A percentile compares a stretch with the other conserved stretches of the same genome.
phyloP scores from a whole-genome alignment of 2,888 invertebrate species.

The Hydriomena furcata region DNA sequence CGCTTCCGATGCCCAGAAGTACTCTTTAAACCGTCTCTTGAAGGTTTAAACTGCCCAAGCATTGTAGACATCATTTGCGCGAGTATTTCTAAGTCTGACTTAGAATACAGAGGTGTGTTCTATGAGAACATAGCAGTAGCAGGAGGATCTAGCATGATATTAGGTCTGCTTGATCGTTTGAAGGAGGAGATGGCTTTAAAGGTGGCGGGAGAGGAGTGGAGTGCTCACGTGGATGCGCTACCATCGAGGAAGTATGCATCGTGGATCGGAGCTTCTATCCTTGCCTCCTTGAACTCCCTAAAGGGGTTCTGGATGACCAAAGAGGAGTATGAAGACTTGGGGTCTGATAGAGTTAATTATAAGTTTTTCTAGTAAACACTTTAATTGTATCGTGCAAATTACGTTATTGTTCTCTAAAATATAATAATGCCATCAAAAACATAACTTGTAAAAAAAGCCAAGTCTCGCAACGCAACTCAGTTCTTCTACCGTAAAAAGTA shows the following conservation, averaged over 20 bases:
- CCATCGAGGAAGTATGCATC: constrained; percentile 96
- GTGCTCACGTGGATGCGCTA: constrained; percentile 89
- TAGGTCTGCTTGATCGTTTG: constrained; percentile 95
- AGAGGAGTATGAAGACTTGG: constrained; percentile 96
- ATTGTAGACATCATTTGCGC: constrained; percentile 85
- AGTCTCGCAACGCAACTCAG: too few species aligned
- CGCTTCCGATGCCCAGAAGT: constrained; percentile 93
- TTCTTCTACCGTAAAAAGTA: too few species aligned
- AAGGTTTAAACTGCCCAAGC: constrained; percentile 89
- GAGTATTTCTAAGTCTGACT: constrained; percentile 85
- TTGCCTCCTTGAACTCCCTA: constrained; percentile 95
- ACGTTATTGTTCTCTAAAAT: too few species aligned
- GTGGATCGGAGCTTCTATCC: constrained; percentile 98
- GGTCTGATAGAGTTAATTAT: constrained; percentile 94
- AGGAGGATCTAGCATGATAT: constrained; percentile 94
- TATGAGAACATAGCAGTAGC: constrained; percentile 94
- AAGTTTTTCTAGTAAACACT: constrained; percentile 91
- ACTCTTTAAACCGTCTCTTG: constrained; percentile 91
- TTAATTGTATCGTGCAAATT: too few species aligned
- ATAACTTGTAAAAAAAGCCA: too few species aligned
- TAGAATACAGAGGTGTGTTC: constrained; percentile 92
- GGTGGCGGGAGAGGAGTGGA: constrained; percentile 80
- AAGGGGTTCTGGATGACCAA: constrained; percentile 98
- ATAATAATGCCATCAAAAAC: too few species aligned
- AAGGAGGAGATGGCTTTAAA: constrained; percentile 91